Percentiles rank a stretch among this genome's conserved stretches.
phyloP scores from a whole-genome alignment of 2,797 vertebrate species.

The Heterohyrax brucei region DNA sequence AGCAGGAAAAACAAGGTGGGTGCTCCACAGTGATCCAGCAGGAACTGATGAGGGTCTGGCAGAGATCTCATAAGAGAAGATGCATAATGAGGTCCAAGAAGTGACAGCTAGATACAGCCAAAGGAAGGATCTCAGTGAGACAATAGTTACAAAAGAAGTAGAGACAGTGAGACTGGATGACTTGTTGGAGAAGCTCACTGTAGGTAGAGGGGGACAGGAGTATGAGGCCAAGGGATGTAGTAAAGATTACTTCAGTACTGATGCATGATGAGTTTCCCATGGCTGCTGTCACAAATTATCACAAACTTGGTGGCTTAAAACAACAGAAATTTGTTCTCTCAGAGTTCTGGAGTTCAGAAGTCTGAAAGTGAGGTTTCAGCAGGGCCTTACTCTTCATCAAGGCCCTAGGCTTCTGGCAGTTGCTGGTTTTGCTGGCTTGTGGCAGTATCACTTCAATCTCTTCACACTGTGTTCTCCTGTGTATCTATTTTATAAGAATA shows the following conservation, averaged over 20 bases:
- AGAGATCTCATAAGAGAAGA: not conserved
- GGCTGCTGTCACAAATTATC: too few species aligned
- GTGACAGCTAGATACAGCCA: not conserved
- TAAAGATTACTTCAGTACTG: fast-evolving
- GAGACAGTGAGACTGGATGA: not conserved
- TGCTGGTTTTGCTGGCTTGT: not conserved
- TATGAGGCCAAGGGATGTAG: not conserved
- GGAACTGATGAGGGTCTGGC: not conserved
- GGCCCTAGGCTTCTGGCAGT: not conserved
- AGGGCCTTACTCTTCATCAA: not conserved
- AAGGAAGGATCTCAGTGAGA: not conserved
- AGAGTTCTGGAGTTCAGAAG: too few species aligned
- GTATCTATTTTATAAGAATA: not conserved
- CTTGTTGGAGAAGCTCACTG: not conserved
- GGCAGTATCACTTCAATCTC: not conserved
- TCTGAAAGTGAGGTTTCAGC: too few species aligned
- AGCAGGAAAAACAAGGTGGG: not conserved
- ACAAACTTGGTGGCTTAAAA: too few species aligned
- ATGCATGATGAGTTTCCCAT: not conserved
- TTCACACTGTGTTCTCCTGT: fast-evolving
- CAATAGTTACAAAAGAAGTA: not conserved
- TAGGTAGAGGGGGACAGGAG: not conserved
- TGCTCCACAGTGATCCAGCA: not conserved
- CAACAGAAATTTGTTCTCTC: too few species aligned
- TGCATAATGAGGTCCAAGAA: not conserved